Conservation (phyloP, 2,113 vertebrate species). For the Vicugna pacos region DNA sequence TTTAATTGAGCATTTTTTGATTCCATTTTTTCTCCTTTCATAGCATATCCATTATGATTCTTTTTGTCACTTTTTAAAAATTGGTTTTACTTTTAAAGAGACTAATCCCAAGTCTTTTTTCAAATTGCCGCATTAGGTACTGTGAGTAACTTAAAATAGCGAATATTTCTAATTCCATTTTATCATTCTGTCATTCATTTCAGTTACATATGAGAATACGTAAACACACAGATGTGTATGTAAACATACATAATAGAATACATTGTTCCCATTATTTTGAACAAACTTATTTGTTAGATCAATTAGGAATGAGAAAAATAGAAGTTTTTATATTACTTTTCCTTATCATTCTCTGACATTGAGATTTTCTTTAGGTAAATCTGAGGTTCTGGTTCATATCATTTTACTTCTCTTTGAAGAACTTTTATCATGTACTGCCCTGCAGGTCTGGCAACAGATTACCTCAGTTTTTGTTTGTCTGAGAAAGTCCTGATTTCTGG, state of each 20-base stretch:
- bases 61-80: not conserved
- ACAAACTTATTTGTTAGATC: too few species aligned
- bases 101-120: not conserved
- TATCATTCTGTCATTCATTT: not conserved
- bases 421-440: not conserved
- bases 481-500: not conserved
- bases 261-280: too few species aligned
- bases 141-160: not conserved
- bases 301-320: too few species aligned
- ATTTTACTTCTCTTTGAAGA: not conserved
- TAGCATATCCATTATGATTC: not conserved
- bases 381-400: not conserved
- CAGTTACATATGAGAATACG: not conserved
- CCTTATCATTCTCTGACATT: not conserved
- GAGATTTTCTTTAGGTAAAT: not conserved
- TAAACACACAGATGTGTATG: not conserved
- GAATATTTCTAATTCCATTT: not conserved
- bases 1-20: not conserved
- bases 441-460: not conserved
- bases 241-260: too few species aligned
- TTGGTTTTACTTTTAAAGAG: not conserved
- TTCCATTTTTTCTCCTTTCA: not conserved
- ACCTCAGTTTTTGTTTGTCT: not conserved
- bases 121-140: not conserved
- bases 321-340: not conserved